Base-by-base conservation (phyloP, 2,888 invertebrate genomes). In the Arenicola marina region DNA sequence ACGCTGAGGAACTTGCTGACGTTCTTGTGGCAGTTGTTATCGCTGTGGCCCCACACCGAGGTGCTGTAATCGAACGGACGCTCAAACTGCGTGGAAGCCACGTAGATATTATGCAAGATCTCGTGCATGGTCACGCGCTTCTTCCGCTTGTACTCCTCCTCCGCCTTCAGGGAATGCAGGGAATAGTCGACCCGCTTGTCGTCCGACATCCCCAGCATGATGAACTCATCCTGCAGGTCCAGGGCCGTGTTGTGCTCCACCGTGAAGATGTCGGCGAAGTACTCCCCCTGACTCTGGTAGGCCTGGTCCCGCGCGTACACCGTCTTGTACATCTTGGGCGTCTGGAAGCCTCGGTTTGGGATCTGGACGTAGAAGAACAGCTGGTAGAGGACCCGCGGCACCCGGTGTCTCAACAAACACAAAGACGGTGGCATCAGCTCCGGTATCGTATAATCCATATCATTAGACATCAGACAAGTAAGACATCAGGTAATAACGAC, bases 191-290 rank as follows among this genome's bases (percentile, higher is more conserved):
- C 29, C 58, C 62, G 54, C 66, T 66, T 24, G 56, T 57, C 26
- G 58, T 59, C 51, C 66, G 69, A 31, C 18, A 68, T 70, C 1
- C 80, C 81, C 1, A 73, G 65, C n/a, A 80, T 62, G 31, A 81
- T 75, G 38, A 79, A 73, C 54, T 79, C 79, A 29, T 78, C 74
- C 31, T 69, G 45, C 24, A 77, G 68, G 33, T 67, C 54, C 28
- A 75, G 59, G 15, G 67, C 66, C 1, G 69, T 69, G 57, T 66
- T 65, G 62, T 74, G 74, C 56, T 72, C 70, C n/a, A 77, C 67
- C 0, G 65, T 64, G 7, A 79, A 57, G 57, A 70, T 78, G 34
- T 77, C 78, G 15, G 65, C 62, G 55, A 59, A 44, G 56, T 65
- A 69, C 26, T 63, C 43, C 7, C 70, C 70, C 7, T 62, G 65